phyloP scores from a whole-genome alignment of 2,888 invertebrate genomes.

The Dicranocentrus wangi region DNA sequence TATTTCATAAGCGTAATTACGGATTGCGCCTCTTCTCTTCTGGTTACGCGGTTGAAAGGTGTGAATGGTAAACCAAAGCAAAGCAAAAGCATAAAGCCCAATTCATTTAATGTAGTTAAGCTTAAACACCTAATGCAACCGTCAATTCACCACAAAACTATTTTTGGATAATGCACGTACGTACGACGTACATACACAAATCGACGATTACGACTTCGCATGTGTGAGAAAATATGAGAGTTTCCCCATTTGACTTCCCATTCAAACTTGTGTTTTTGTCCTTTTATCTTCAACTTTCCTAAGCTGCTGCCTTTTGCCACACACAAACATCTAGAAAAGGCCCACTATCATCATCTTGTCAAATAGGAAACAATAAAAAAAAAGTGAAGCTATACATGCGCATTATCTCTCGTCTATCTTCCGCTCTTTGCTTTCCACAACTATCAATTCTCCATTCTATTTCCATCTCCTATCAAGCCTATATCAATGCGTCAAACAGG shows the following conservation, averaged over 20 bases:
- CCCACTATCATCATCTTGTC: slow-evolving; percentile 48
- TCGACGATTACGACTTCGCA: no score
- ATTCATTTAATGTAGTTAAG: no score
- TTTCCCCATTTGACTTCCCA: background rate
- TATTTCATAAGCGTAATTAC: no score
- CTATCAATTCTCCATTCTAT: slow-evolving; percentile 34
- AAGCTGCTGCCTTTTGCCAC: slow-evolving; percentile 14
- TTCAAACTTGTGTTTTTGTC: background rate
- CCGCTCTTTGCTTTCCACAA: slow-evolving; percentile 14
- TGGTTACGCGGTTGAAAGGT: no score
- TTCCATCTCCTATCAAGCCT: slow-evolving; percentile 2
- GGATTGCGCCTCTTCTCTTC: no score
- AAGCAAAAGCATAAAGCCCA: no score
- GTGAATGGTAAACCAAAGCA: no score
- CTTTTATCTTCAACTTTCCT: background rate
- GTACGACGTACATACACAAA: no score
- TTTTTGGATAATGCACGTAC: no score
- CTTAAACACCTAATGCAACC: no score
- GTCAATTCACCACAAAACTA: no score
- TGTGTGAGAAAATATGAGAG: slow-evolving; percentile 4
- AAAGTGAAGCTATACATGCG: slow-evolving; percentile 3
- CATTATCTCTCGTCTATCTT: no score
- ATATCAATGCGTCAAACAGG: background rate
- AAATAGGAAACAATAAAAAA: slow-evolving; percentile 52
- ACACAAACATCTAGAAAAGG: slow-evolving; percentile 23